Evolutionary conservation across 1,140 invertebrate genomes (phyloP), one percentile per base, ranked within the genome.

Genomic region (Chironomus tepperi): DNA sequence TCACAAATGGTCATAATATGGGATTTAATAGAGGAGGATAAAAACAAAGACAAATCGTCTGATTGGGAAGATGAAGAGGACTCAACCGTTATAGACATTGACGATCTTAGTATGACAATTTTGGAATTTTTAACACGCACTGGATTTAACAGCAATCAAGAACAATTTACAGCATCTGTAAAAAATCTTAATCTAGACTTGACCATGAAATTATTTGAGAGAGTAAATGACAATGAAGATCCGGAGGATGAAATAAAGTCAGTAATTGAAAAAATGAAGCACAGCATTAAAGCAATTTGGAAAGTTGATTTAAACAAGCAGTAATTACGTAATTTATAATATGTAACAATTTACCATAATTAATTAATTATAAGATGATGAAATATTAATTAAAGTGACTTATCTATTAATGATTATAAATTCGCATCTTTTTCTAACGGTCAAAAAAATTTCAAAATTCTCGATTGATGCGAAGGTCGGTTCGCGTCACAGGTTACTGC

Each of bases 111-210:
- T 9, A 76, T 76, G 74, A 74, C 76, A 0, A 75, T 76, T 73
- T 57, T 76, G 42, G 74, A 76, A 42, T 74, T 74, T 19, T 10
- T 76, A 12, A 76, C 74, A n/a, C n/a, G 74, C 47, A 75, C 73
- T 2, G 73, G 73, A 24, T 74, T 72, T 5, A 73, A 75, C 57
- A 57, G 57, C 15, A 24, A n/a, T 12, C 43, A 74, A 24, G 57
- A 74, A 2, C 16, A 76, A 16, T 65, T 75, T n/a, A 42, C 42
- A 10, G 16, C 15, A 7, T 15, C 72, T 3, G 2, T 76, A 0
- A 73, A 74, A 42, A 43, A 19, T 1, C 47, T 74, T 5, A 74
- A 70, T 12, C 43, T 19, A 16, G 34, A 73, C 3, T 73, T 34
- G 18, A 70, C 74, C 19, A 18, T 42, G 18, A 74, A 64, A 15